Evolutionary conservation across 2,113 vertebrate genomes (phyloP), one percentile per base, ranked within the genome.

Genomic region (Chiloscyllium plagiosum): DNA sequence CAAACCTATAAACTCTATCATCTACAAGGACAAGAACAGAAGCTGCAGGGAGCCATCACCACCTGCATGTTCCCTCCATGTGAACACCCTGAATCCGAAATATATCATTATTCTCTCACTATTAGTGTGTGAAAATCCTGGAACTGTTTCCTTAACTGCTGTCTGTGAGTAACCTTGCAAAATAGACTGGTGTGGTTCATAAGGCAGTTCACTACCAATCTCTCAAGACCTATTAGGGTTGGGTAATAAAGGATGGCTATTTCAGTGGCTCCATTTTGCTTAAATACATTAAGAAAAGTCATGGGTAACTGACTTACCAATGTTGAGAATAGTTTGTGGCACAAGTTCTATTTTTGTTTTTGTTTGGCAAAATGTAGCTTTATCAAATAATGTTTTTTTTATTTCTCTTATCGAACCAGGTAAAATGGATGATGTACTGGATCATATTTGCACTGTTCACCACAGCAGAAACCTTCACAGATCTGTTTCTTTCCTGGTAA

Each of bases 371-470:
- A 29, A 92, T 92, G 33, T 92, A 29, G 26, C 68, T 22, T 19
- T 47, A 96, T 5, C 78, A 65, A 70, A 37, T 95, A 47, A 47
- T 72, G 1, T 47, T 0, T 90, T 52, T 33, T n/a, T 42, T 96
- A 96, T 26, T 94, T 78, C 20, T 87, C 56, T 95, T 97, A 17
- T 96, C 85, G 96, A 96, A 0, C 96, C 97, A 99, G 99, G 99
- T 99, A 95, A 99, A 99, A 97, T 99, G 99, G 99, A 99, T 99
- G 99, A 99, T 99, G 99, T 99, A 99, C 97, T 99, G 99, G 99
- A 99, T 99, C 96, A 99, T 99, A 98, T 99, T 99, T 96, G 99
- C 99, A 0, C 98, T 99, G 72, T 99, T 99, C 97, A 99, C 98
- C 0, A 98, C 99, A 96, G 98, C 98, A 97, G 99, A 99, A 98